These are phyloP conservation scores for Resseliella maxima DNA, from an alignment of 2,888 invertebrate species.

Conservation along the genomic window DNA sequence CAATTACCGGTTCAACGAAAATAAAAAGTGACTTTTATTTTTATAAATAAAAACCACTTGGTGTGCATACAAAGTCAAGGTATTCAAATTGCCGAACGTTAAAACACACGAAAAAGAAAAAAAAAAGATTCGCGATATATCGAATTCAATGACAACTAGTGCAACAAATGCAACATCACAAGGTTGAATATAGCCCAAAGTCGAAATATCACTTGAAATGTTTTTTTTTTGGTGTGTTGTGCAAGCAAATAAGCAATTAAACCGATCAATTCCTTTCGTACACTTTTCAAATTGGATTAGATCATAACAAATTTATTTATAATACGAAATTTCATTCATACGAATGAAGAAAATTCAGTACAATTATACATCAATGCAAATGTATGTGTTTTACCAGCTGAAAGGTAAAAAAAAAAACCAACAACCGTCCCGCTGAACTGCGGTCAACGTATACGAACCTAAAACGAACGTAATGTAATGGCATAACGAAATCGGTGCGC, in stretches of 20 bases:
- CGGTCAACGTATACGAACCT: slow-evolving; percentile 18
- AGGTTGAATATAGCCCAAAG: background rate
- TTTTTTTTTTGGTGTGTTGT: slow-evolving; percentile 25
- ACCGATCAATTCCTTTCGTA: background rate
- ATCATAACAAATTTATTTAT: background rate
- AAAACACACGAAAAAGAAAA: background rate
- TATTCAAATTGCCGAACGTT: slow-evolving; percentile 43
- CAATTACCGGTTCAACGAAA: slow-evolving; percentile 39
- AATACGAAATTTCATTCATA: slow-evolving; percentile 9
- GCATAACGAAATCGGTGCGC: background rate
- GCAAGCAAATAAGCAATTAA: background rate
- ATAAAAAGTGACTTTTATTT: slow-evolving; percentile 23
- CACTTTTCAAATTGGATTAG: background rate
- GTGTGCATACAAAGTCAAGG: slow-evolving; percentile 35
- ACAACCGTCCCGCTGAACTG: background rate
- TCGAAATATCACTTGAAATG: background rate
- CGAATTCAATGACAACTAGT: slow-evolving; percentile 40
- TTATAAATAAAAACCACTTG: background rate
- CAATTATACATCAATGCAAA: background rate
- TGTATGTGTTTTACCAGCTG: background rate
- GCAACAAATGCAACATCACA: slow-evolving; percentile 32
- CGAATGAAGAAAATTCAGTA: background rate
- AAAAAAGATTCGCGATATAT: too few relatives aligned
- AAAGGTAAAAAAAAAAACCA: background rate
- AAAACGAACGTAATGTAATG: background rate